phyloP scores from a whole-genome alignment of 2,888 invertebrate species.

The Pediacus dermestoides region DNA sequence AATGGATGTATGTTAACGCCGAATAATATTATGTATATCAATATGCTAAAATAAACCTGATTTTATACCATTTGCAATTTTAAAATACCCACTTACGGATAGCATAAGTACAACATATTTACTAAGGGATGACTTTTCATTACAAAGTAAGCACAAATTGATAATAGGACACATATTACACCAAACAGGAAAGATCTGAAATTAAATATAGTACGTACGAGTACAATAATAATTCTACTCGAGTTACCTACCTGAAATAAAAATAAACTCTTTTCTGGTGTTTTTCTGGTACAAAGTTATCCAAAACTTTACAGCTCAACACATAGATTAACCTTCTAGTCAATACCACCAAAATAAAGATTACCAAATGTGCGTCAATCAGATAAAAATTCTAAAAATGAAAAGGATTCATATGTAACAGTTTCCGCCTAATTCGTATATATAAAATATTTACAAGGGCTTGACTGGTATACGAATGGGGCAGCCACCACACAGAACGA shows the following conservation, averaged over 20 bases:
- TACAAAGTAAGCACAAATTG: conserved; percentile 70
- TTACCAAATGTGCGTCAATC: conserved; percentile 83
- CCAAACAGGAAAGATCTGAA: conserved; percentile 63
- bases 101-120: conserved; percentile 79
- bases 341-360: conserved; percentile 78
- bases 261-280: conserved; percentile 30
- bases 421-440: conserved; percentile 9
- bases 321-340: conserved; percentile 72
- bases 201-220: no score
- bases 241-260: conserved; percentile 33
- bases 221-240: conserved; percentile 11
- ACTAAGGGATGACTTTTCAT: conserved; percentile 71
- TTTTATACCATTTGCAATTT: background rate
- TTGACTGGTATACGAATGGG: conserved; percentile 83
- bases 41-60: conserved; percentile 54
- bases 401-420: conserved; percentile 9
- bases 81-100: conserved; percentile 71
- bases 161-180: conserved; percentile 58
- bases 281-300: conserved; percentile 32
- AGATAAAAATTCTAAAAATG: conserved; percentile 86
- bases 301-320: conserved; percentile 38
- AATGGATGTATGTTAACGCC: conserved; percentile 75
- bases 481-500: conserved; percentile 96
- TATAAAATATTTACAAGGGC: conserved; percentile 68
- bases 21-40: conserved; percentile 77